Evolutionary conservation across 2,888 invertebrate genomes (phyloP).

Genomic region (Brachycybe producta): DNA sequence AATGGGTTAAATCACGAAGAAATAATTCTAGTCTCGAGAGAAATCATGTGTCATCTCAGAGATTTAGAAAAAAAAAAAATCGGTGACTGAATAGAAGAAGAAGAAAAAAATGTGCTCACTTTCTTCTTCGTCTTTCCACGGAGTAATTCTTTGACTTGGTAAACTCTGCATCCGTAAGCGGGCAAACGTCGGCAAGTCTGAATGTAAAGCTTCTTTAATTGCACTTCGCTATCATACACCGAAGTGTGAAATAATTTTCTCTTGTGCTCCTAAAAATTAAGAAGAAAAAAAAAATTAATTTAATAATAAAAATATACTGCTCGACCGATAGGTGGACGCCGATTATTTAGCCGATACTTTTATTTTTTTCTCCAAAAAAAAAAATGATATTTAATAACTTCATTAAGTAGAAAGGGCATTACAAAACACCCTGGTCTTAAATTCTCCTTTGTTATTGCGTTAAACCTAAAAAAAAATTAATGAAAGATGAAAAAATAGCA

Average conservation of each 20-base stretch:
- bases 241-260: slow-evolving; percentile 49
- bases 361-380: no score
- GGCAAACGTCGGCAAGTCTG: slow-evolving; percentile 48
- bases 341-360: no score
- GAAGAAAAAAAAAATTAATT: no score
- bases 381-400: no score
- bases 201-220: slow-evolving; percentile 48
- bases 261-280: slow-evolving; percentile 43
- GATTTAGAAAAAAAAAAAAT: not conserved
- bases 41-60: no score
- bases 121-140: slow-evolving; percentile 47
- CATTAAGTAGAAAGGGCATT: no score
- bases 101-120: slow-evolving; percentile 31
- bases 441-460: no score
- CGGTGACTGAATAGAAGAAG: not conserved
- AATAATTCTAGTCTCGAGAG: no score
- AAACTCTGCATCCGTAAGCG: slow-evolving; percentile 47
- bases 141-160: slow-evolving; percentile 47
- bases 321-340: not conserved
- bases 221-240: slow-evolving; percentile 48
- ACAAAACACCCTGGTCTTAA: no score
- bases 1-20: no score
- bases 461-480: no score
- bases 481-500: no score
- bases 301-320: not conserved